Conservation (phyloP, 2,797 vertebrate genomes). For the Acipenser transmontanus region DNA sequence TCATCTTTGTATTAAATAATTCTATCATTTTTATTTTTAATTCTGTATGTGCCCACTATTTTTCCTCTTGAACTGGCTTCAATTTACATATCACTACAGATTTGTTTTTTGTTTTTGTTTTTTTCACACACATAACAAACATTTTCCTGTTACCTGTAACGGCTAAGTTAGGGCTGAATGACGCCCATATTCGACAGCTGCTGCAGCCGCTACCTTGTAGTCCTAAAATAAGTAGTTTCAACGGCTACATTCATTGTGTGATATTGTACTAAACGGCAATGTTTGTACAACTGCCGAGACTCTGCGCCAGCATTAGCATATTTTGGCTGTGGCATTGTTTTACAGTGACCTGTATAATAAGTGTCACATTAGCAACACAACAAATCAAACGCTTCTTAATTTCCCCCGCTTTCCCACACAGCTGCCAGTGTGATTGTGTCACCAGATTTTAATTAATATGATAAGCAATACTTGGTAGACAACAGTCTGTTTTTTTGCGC, state of each 20-base stretch:
- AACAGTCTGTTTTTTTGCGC: slow-evolving; percentile 71
- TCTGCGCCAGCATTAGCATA: slow-evolving; percentile 79
- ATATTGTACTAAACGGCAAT: slow-evolving; percentile 63
- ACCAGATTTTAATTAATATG: slow-evolving; percentile 99
- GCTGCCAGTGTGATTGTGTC: slow-evolving; percentile 90
- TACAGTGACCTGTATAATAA: slow-evolving; percentile 95
- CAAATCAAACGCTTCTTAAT: slow-evolving; percentile 92
- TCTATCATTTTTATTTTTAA: no score
- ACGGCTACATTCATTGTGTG: slow-evolving; percentile 15
- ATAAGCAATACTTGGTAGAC: slow-evolving; percentile 97
- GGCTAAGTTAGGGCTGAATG: no score
- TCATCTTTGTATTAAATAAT: no score
- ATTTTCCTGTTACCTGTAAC: no score
- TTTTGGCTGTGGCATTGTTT: slow-evolving; percentile 80
- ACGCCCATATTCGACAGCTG: no score
- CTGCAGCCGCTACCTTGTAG: no score
- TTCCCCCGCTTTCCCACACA: slow-evolving; percentile 87
- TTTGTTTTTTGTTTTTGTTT: no score
- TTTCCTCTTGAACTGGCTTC: no score
- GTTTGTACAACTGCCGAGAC: slow-evolving; percentile 65
- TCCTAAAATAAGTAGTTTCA: no score
- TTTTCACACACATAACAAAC: no score
- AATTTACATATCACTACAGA: no score
- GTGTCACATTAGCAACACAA: slow-evolving; percentile 98
- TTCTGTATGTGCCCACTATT: no score